Base-by-base conservation (phyloP, 2,113 vertebrate species). In the Chionomys nivalis region DNA sequence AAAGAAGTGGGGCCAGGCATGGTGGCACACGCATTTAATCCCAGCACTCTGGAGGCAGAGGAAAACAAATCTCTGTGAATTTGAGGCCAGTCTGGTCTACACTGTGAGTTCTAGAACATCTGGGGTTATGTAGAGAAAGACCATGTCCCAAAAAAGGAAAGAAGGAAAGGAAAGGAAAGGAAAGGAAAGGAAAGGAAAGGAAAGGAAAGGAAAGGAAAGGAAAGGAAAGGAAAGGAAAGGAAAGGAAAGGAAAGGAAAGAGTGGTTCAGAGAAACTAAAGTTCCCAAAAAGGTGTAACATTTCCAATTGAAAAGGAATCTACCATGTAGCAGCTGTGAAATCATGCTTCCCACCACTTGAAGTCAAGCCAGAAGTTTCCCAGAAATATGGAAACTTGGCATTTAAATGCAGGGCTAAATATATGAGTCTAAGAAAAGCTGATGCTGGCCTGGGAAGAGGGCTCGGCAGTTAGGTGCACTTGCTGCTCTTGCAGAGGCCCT, bases 401-500 rank as follows among this genome's bases (percentile, higher is more conserved):
- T 93, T 94, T 92, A 79, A 89, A 93, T 42, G 26, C 28, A 82
- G 23, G 16, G 28, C 31, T 86, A 93, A 93, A 78, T 73, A 65
- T 63, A 55, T 55, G 13, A 66, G 31, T 36, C 87, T 49, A 88
- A 93, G 76, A 93, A 76, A 21, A 89, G 44, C 89, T 44, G 85
- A 88, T 87, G 52, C 3, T 33, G 92, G 96, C 24, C 39, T 82
- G 79, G 79, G 26, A n/a, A 39, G 36, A 39, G 1, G 36, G 52
- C 52, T 24, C 3, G 14, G 79, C 23, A 21, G 52, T 82, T 82
- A 14, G 12, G 79, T 1, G 11, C 12, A 39, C 52, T 61, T 8
- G 36, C 79, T 26, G 36, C 55, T 61, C 79, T 82, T 39, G 23
- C 23, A 14, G 79, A 82, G 52, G 79, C n/a, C 79, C 79, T 61